A percentile compares a stretch with the other conserved stretches of the same genome.
These are phyloP conservation scores for Diplodus sargus DNA, from an alignment of 2,797 vertebrate species.

Conservation along the genomic window DNA sequence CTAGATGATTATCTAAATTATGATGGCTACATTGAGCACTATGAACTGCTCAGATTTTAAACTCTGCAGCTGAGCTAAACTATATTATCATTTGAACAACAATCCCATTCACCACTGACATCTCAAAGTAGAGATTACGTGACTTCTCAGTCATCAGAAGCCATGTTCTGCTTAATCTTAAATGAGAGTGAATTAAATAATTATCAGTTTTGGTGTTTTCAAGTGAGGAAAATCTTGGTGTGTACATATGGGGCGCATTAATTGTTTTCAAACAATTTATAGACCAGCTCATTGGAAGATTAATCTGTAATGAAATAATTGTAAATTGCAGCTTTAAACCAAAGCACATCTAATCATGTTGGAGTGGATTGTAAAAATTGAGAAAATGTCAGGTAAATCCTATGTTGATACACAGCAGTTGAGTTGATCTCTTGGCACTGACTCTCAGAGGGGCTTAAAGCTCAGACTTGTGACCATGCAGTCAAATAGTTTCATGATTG, in stretches of 20 bases:
- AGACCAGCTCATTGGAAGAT: not conserved
- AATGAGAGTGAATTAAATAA: not conserved
- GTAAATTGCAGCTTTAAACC: not conserved
- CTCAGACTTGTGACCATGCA: not conserved
- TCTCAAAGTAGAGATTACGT: not conserved
- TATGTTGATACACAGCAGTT: not conserved
- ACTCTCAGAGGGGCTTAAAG: not conserved
- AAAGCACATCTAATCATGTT: not conserved
- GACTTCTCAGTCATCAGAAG: not conserved
- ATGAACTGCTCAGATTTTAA: not conserved
- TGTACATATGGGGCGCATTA: not conserved
- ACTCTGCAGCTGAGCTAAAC: not conserved
- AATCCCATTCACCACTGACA: not conserved
- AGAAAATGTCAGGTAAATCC: not conserved
- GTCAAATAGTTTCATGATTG: not conserved
- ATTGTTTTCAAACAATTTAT: not conserved
- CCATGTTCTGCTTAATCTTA: not conserved
- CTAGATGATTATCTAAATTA: not conserved
- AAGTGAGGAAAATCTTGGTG: not conserved
- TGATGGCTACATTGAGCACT: not conserved
- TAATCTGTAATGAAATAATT: not conserved
- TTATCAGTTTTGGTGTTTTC: not conserved
- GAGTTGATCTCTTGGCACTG: slow-evolving; percentile 4
- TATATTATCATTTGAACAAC: not conserved
- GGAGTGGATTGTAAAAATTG: not conserved